phyloP scores from a whole-genome alignment of 2,888 invertebrate genomes.

The Spatulosminthurus flaviceps region DNA sequence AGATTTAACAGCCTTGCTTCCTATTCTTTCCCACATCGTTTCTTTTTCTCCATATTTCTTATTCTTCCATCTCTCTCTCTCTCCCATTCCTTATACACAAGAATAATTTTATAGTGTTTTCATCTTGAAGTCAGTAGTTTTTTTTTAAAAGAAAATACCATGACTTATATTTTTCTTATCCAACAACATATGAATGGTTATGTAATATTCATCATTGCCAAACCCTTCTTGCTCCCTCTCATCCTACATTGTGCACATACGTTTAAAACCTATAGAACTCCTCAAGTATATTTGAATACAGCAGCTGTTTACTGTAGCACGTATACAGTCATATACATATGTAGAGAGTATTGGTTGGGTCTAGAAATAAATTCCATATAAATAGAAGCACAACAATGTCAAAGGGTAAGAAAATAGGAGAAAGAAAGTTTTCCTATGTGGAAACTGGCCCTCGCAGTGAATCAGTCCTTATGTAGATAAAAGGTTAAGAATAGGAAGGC shows the following conservation, averaged over 20 bases:
- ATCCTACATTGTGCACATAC: background rate
- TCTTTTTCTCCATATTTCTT: slow-evolving; percentile 8
- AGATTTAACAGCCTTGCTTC: slow-evolving; percentile 14
- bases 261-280: no score
- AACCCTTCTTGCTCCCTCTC: background rate
- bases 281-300: no score
- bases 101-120: background rate
- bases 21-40: slow-evolving; percentile 18
- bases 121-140: background rate
- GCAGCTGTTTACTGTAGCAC: no score
- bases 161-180: background rate
- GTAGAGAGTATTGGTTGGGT: no score
- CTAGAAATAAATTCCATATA: no score
- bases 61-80: background rate
- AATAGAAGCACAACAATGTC: no score
- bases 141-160: background rate
- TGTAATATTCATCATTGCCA: slow-evolving; percentile 37
- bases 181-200: slow-evolving; percentile 31
- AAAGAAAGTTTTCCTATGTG: no score
- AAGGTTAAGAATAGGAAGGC: no score
- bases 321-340: no score
- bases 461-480: no score
- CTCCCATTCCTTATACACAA: background rate
- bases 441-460: no score
- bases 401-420: no score